A percentile compares a stretch with the other conserved stretches of the same genome.
Conservation (phyloP, 2,797 vertebrate genomes). For the Dryobates pubescens region DNA sequence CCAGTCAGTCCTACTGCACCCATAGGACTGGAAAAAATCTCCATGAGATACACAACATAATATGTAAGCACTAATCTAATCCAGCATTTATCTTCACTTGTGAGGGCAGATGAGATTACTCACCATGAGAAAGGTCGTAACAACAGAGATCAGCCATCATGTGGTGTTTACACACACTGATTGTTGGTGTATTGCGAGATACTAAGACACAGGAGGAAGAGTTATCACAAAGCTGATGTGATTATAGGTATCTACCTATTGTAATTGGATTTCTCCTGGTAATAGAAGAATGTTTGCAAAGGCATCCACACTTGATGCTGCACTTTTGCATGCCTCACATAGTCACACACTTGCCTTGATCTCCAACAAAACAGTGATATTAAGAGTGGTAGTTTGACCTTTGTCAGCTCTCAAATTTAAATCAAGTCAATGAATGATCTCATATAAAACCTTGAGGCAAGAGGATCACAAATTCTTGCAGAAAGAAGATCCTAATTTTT, state of each 20-base stretch:
- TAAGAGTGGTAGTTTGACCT: neutral
- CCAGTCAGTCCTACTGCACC: neutral
- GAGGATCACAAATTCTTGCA: neutral
- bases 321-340: neutral
- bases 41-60: neutral
- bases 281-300: constrained; percentile 13
- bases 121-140: constrained; percentile 58
- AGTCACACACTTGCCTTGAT: neutral
- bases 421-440: neutral
- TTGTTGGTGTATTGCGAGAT: constrained; percentile 19
- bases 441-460: neutral
- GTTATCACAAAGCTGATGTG: constrained; percentile 9
- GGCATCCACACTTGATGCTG: neutral
- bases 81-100: constrained; percentile 47
- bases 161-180: constrained; percentile 60
- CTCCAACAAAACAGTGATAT: neutral
- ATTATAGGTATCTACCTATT: constrained; percentile 47
- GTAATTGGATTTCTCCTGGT: constrained; percentile 32
- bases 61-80: constrained; percentile 41
- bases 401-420: neutral
- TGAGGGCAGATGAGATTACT: constrained; percentile 54
- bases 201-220: constrained; percentile 25
- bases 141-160: constrained; percentile 49
- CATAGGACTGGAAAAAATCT: neutral
- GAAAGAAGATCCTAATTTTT: neutral